Evolutionary conservation across 2,888 invertebrate genomes (phyloP).

Genomic region (Tipula helvola): DNA sequence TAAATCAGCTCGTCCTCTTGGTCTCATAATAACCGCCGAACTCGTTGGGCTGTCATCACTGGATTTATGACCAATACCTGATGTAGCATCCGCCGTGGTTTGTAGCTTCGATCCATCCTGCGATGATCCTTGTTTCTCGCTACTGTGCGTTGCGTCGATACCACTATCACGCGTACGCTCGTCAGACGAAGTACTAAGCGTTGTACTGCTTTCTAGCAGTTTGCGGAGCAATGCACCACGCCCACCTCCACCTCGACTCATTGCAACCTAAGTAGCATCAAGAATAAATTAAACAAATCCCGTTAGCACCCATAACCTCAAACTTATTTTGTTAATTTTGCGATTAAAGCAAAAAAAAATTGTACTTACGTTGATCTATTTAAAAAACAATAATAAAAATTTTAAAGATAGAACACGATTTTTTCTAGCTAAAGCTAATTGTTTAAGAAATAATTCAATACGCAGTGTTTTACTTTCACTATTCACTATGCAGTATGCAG

Average conservation of each 20-base stretch:
- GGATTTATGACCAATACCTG: not conserved
- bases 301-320: not conserved
- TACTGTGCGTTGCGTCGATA: not conserved
- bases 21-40: not conserved
- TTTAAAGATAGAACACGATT: no score
- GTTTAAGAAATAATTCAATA: no score
- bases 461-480: no score
- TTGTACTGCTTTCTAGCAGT: not conserved
- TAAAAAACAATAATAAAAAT: no score
- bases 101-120: not conserved
- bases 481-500: no score
- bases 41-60: not conserved
- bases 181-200: not conserved
- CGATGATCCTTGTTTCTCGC: not conserved
- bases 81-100: not conserved
- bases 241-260: slow-evolving; percentile 6
- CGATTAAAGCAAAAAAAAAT: no score
- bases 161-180: slow-evolving; percentile 10
- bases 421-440: not conserved
- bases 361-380: no score
- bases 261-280: not conserved
- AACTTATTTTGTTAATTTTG: not conserved
- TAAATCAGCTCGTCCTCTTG: slow-evolving; percentile 10
- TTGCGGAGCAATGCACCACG: slow-evolving; percentile 10
- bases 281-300: not conserved